These are phyloP conservation scores for Ormyrus pomaceus DNA, from an alignment of 2,888 invertebrate genomes.

Conservation along the genomic window DNA sequence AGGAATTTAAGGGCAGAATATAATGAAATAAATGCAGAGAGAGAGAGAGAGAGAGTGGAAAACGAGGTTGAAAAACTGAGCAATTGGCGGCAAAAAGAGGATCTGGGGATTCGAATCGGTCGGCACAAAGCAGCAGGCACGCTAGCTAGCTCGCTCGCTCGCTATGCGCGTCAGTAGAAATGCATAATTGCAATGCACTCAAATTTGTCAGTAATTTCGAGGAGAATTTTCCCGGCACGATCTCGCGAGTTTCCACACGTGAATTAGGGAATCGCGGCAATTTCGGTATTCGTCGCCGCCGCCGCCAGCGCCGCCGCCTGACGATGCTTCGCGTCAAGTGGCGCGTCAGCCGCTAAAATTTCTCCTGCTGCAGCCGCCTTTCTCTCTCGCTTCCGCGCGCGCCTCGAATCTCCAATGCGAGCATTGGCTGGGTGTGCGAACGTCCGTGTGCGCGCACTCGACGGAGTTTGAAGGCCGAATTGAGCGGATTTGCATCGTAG, in stretches of 20 bases:
- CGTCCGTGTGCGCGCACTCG: slow-evolving; percentile 1
- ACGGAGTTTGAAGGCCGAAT: slow-evolving; percentile 44
- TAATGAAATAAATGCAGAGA: too few species aligned
- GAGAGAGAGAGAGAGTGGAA: too few species aligned
- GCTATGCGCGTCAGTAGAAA: slow-evolving; percentile 34
- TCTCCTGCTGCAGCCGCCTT: not conserved
- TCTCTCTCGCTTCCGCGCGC: slow-evolving; percentile 12
- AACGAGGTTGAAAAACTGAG: too few species aligned
- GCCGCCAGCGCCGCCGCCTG: not conserved
- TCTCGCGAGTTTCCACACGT: slow-evolving; percentile 47
- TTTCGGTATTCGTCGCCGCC: slow-evolving; percentile 13
- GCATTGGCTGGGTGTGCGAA: not conserved
- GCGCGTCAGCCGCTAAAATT: slow-evolving; percentile 38
- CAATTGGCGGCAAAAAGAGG: too few species aligned
- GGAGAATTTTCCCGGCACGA: slow-evolving; percentile 49
- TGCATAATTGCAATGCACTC: slow-evolving; percentile 51
- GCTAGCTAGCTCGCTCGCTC: not conserved
- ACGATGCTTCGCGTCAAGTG: slow-evolving; percentile 1
- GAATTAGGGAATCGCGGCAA: slow-evolving; percentile 53
- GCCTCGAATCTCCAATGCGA: not conserved
- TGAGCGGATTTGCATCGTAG: slow-evolving; percentile 47
- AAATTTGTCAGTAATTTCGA: slow-evolving; percentile 49
- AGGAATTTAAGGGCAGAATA: too few species aligned
- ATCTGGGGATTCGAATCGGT: too few species aligned
- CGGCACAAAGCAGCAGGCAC: too few species aligned